Conservation (phyloP, 1,140 invertebrate species). For the Halesus radiatus region DNA sequence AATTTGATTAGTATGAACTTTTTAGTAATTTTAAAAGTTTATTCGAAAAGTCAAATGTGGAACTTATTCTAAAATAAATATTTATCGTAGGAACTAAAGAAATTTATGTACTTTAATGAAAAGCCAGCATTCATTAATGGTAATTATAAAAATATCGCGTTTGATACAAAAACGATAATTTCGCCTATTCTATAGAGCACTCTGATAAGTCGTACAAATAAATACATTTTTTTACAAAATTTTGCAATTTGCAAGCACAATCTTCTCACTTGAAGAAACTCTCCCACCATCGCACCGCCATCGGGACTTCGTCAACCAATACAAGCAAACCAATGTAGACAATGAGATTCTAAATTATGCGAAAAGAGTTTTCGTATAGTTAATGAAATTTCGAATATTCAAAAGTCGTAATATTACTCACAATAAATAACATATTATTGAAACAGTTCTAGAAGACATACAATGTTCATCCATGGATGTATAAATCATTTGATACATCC, state of each 20-base stretch:
- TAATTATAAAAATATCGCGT: slow-evolving; percentile 43
- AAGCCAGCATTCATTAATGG: slow-evolving; percentile 43
- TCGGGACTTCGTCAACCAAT: not conserved
- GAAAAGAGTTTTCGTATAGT: no score
- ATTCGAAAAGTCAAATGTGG: slow-evolving; percentile 25
- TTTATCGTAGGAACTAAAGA: slow-evolving; percentile 46
- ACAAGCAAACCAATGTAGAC: no score
- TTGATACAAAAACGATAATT: slow-evolving; percentile 48
- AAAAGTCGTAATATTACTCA: no score
- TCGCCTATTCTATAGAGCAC: slow-evolving; percentile 19
- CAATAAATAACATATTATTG: no score
- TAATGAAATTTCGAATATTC: no score
- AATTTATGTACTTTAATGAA: slow-evolving; percentile 39
- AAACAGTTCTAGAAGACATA: no score
- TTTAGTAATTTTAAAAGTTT: not conserved
- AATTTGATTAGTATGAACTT: slow-evolving; percentile 24
- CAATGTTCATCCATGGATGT: no score
- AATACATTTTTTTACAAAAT: slow-evolving; percentile 25
- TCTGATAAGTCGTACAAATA: slow-evolving; percentile 25
- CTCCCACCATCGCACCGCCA: not conserved
- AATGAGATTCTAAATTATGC: no score
- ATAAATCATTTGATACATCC: no score
- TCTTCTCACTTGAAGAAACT: not conserved
- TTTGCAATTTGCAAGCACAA: slow-evolving; percentile 9
- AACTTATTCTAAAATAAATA: slow-evolving; percentile 45